Conservation (phyloP, 2,113 vertebrate species). For the Scophthalmus maximus region DNA sequence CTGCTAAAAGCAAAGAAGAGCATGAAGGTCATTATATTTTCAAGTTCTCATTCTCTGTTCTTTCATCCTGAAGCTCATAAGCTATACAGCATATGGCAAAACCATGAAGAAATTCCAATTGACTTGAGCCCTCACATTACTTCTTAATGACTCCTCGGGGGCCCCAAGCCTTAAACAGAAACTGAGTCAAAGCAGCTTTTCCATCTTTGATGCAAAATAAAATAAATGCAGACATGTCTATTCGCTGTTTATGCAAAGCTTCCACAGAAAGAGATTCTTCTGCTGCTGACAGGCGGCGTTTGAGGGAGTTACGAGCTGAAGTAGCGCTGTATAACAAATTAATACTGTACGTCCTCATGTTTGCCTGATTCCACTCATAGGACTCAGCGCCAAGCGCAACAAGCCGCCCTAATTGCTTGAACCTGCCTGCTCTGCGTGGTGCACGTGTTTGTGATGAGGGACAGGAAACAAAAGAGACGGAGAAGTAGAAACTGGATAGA, state of each 20-base stretch:
- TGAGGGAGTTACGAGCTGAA: conserved; percentile 32
- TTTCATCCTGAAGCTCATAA: conserved; percentile 39
- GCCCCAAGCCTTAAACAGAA: conserved; percentile 11
- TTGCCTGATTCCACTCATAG: conserved; percentile 27
- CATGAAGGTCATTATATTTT: conserved; percentile 28
- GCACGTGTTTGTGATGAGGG: neutral
- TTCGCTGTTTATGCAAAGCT: conserved; percentile 7
- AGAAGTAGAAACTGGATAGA: neutral
- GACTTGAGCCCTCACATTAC: conserved; percentile 26
- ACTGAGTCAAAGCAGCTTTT: conserved; percentile 10
- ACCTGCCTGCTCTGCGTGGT: conserved; percentile 12
- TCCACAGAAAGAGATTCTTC: conserved; percentile 5
- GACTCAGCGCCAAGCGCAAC: conserved; percentile 3
- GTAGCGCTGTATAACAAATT: conserved; percentile 19
- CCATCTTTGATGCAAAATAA: conserved; percentile 20
- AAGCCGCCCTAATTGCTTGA: conserved; percentile 31
- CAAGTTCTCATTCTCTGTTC: conserved; percentile 12
- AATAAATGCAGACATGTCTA: conserved; percentile 20
- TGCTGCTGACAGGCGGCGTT: conserved; percentile 7
- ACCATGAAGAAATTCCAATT: conserved; percentile 24
- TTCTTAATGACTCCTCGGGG: conserved; percentile 45
- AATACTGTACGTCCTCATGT: conserved; percentile 2
- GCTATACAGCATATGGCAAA: conserved; percentile 31
- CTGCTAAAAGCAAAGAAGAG: conserved; percentile 29
- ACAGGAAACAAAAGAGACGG: neutral